Evolutionary conservation across 2,113 vertebrate genomes (phyloP), one percentile per base, ranked within the genome.

Genomic region (Arvicanthis niloticus): DNA sequence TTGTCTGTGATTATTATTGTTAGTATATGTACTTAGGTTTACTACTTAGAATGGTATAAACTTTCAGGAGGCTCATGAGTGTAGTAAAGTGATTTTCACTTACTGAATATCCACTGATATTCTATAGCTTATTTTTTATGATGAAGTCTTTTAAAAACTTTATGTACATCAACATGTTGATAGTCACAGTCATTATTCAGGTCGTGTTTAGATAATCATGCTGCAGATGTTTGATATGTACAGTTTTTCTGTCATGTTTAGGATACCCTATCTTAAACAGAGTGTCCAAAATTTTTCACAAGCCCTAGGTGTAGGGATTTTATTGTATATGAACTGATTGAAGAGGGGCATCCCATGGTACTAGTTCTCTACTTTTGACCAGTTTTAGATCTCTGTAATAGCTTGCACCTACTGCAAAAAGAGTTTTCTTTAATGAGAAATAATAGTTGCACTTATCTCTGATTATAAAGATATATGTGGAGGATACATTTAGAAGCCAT

Each of bases 301-400:
- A 77, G 24, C 12, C 51, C 51, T 56, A 22, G 10, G 37, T 72
- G 34, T 17, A 17, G 7, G 34, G 51, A 5, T 11, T 81, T 56
- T 34, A 81, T 12, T 56, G 2, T 13, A 13, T 56, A 58, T 80
- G 19, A 37, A 56, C 51, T 22, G 51, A 22, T 81, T 37, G 78
- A 2, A 2, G 37, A 11, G 24, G 0, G 19, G 2, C 4, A 58
- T 13, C 4, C 34, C 34, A 24, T n/a, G 19, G 3, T 3, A n/a
- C 2, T 22, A 56, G n/a, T 24, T n/a, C 19, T 56, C 42, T 77
- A 26, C 11, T 29, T 77, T 31, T 77, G 75, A 48, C 12, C 2
- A n/a, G 10, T 12, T 81, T 53, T 56, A 34, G 51, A 56, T n/a
- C 34, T 81, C 19, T 56, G 31, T 3, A 53, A 21, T 53, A 53